Conservation (phyloP, 1,140 invertebrate genomes). For the Apolygus lucorum region DNA sequence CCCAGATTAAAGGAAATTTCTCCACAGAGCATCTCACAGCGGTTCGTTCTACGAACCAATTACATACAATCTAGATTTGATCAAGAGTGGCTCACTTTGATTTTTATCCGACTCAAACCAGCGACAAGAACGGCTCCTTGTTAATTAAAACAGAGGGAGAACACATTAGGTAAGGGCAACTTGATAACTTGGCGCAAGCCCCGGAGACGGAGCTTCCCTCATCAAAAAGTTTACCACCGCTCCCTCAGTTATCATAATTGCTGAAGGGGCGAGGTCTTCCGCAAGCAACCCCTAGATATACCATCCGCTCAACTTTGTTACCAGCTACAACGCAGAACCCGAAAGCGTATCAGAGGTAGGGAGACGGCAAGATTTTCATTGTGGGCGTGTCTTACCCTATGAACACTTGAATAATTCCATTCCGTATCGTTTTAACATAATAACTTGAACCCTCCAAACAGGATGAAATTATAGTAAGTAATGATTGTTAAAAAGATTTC, state of each 20-base stretch:
- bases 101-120: neutral
- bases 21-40: neutral
- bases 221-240: neutral
- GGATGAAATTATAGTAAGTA: too few species aligned
- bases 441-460: too few species aligned
- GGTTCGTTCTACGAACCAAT: neutral
- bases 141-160: neutral
- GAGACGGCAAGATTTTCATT: too few species aligned
- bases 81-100: neutral
- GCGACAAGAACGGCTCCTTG: neutral
- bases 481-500: too few species aligned
- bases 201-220: neutral
- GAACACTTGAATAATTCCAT: too few species aligned
- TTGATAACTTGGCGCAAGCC: neutral
- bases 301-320: neutral
- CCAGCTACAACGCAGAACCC: neutral
- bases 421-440: too few species aligned
- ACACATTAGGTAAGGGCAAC: neutral
- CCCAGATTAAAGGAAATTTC: too few species aligned
- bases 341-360: neutral
- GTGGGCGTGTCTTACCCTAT: too few species aligned
- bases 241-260: neutral
- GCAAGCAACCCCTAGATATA: neutral
- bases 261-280: neutral
- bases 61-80: neutral